These are phyloP conservation scores for Aspidiotus rigidus DNA, from an alignment of 2,888 invertebrate species.

Conservation along the genomic window DNA sequence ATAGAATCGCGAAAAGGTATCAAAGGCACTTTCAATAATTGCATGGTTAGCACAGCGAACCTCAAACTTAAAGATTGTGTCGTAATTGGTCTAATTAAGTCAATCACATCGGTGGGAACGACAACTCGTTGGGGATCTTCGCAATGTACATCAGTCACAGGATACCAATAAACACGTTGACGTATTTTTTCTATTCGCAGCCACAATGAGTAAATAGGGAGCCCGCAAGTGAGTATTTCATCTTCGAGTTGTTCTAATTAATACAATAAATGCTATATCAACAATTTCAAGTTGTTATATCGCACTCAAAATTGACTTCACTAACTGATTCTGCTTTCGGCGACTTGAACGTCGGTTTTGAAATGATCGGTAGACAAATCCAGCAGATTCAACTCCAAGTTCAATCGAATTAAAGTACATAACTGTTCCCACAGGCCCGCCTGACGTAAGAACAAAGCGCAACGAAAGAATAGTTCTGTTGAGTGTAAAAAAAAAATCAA, in stretches of 20 bases:
- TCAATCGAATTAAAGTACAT: constrained; percentile 60
- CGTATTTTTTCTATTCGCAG: constrained; percentile 62
- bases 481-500: too few species aligned
- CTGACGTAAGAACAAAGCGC: constrained; percentile 55
- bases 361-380: constrained; percentile 36
- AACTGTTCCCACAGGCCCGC: constrained; percentile 66
- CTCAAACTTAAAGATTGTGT: constrained; percentile 51
- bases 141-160: constrained; percentile 44
- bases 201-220: constrained; percentile 67
- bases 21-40: constrained; percentile 46
- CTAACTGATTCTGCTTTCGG: constrained; percentile 46
- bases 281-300: not conserved
- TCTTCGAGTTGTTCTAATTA: constrained; percentile 53
- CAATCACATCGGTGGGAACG: constrained; percentile 54
- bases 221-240: constrained; percentile 51
- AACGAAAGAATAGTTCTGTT: constrained; percentile 46
- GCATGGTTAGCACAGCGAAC: constrained; percentile 52
- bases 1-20: constrained; percentile 37
- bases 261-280: constrained; percentile 35
- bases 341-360: constrained; percentile 41
- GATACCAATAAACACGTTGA: constrained; percentile 62
- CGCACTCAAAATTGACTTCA: not conserved
- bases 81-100: constrained; percentile 59
- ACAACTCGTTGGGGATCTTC: constrained; percentile 59
- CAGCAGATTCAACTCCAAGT: constrained; percentile 57